Evolutionary conservation across 2,797 vertebrate species (phyloP).

Genomic region (Cossypha niveicapilla): DNA sequence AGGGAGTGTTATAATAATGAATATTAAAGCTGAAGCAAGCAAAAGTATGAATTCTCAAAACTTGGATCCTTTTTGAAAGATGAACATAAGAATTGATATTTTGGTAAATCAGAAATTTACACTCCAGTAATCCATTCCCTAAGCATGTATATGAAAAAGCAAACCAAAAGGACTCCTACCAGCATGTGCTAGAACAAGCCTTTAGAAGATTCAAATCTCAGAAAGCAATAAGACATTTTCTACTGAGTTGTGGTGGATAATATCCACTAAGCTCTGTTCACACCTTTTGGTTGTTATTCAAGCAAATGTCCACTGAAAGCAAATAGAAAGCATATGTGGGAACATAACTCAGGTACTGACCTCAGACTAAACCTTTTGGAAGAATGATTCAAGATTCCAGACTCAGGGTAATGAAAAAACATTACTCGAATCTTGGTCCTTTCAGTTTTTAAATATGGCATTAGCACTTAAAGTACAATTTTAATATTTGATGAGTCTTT

Average conservation of each 20-base stretch:
- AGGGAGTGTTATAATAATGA: neutral
- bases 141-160: neutral
- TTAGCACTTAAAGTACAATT: neutral
- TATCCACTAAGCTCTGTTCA: neutral
- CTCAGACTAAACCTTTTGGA: constrained; percentile 16
- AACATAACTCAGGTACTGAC: constrained; percentile 27
- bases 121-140: neutral
- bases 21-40: neutral
- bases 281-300: neutral
- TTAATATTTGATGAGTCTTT: neutral
- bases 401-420: neutral
- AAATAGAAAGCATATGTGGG: neutral
- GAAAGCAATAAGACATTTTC: neutral
- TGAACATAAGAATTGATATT: neutral
- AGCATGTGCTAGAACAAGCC: neutral
- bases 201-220: neutral
- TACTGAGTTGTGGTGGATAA: neutral
- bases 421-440: neutral
- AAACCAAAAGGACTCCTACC: neutral
- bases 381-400: neutral
- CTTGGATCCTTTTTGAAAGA: neutral
- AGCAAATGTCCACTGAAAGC: neutral
- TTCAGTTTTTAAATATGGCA: neutral
- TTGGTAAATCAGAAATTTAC: neutral
- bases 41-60: neutral